Base-by-base conservation (phyloP, 2,797 vertebrate species). In the Miichthys miiuy region DNA sequence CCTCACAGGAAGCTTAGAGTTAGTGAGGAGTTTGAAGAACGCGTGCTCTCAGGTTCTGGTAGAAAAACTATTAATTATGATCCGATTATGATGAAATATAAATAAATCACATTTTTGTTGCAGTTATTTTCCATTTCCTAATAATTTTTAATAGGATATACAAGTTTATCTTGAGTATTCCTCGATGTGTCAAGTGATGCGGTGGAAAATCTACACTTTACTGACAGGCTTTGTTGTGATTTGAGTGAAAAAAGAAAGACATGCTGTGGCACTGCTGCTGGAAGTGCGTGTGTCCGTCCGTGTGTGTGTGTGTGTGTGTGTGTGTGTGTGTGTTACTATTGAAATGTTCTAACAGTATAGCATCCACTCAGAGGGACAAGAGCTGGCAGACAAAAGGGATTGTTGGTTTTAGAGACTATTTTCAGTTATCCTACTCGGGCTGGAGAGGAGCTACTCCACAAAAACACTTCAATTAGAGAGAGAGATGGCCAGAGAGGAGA, bases 391-490 rank as follows among this genome's bases (percentile, higher is more conserved):
- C 90, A 92, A 91, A 93, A 91, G 88, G 88, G 89, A 93, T 91
- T 95, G 93, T 96, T 95, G 95, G 96, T 96, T 96, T 96, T 95
- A 95, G 92, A 96, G 96, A 96, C 97, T 97, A 96, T 97, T 97
- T 97, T 96, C 96, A 96, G 95, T 93, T 96, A 95, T 96, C 95
- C 96, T 96, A 95, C 96, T 95, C 89, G 95, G 94, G 95, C 95
- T 94, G 95, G 93, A 96, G 96, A 95, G 94, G 92, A 96, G 96
- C 96, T 97, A 96, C 97, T 97, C 95, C 95, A 97, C 96, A 97
- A 97, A 98, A 99, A 98, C 96, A 97, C 96, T 97, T 97, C 97
- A 98, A 97, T 98, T 99, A 94, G 92, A 91, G 91, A 86, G 81
- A 86, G 88, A 90, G 89, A 89, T 68, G 76, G 83, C 60, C 57